Percentiles rank a stretch among this genome's conserved stretches.
These are phyloP conservation scores for Formica selysi DNA, from an alignment of 1,140 invertebrate species.

Conservation along the genomic window DNA sequence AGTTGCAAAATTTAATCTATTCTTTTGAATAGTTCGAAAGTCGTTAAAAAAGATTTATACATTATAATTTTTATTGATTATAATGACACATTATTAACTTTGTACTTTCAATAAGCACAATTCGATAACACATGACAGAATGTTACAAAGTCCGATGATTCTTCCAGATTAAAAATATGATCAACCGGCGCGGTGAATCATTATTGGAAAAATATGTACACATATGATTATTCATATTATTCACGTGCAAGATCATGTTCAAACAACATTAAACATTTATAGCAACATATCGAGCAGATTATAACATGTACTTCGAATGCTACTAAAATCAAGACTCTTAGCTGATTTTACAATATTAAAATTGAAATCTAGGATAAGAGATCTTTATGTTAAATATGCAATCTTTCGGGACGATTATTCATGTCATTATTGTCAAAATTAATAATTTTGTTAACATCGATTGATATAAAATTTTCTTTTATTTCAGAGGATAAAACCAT, in stretches of 20 bases:
- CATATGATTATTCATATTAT: neutral
- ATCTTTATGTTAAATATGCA: too few species aligned
- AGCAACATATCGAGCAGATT: neutral
- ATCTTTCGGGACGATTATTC: neutral
- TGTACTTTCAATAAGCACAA: slow-evolving; percentile 35
- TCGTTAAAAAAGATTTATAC: neutral
- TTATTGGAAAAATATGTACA: neutral
- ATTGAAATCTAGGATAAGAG: too few species aligned
- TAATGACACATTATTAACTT: neutral
- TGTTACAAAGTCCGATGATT: slow-evolving; percentile 46
- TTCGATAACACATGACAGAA: slow-evolving; percentile 21
- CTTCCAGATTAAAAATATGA: slow-evolving; percentile 18
- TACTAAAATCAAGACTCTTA: too few species aligned
- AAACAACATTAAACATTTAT: neutral
- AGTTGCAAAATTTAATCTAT: too few species aligned
- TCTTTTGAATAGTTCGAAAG: neutral
- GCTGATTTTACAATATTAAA: too few species aligned
- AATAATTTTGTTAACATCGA: neutral
- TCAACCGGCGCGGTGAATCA: slow-evolving; percentile 36
- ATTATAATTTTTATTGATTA: neutral
- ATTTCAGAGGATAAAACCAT: slow-evolving; percentile 87
- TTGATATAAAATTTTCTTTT: slow-evolving; percentile 1
- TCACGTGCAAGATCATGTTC: neutral
- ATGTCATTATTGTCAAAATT: neutral
- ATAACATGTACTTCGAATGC: neutral